Percentiles rank a stretch among this genome's conserved stretches.
These are phyloP conservation scores for Coenobita brevimanus DNA, from an alignment of 1,140 invertebrate species.

Conservation along the genomic window DNA sequence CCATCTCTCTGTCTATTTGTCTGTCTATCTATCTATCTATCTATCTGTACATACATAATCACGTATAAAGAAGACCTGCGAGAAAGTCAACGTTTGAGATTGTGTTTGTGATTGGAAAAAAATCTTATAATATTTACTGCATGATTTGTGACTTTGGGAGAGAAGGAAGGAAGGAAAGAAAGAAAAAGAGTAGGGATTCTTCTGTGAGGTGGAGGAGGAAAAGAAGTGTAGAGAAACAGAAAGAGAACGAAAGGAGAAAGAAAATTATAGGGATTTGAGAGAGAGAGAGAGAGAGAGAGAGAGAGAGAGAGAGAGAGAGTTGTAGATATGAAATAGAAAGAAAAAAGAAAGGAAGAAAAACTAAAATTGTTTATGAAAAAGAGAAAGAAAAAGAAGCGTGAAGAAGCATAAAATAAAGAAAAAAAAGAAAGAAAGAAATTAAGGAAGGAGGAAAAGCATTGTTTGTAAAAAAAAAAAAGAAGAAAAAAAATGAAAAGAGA, in stretches of 20 bases:
- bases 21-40: too few species aligned
- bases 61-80: background rate
- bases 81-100: too few species aligned
- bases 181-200: background rate
- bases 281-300: background rate
- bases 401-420: too few species aligned
- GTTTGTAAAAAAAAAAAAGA: too few species aligned
- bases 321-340: background rate
- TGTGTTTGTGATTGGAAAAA: too few species aligned
- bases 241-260: background rate
- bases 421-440: background rate
- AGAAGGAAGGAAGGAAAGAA: constrained; percentile 16
- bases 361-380: background rate
- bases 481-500: too few species aligned
- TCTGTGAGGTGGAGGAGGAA: background rate
- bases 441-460: background rate
- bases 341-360: background rate
- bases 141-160: background rate
- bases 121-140: too few species aligned
- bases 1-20: too few species aligned
- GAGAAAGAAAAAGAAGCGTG: background rate
- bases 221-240: background rate
- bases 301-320: background rate
- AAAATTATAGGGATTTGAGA: background rate
- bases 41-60: background rate